A percentile compares a stretch with the other conserved stretches of the same genome.
These are phyloP conservation scores for Trypoxylus dichotomus DNA, from an alignment of 1,140 invertebrate genomes.

Conservation along the genomic window DNA sequence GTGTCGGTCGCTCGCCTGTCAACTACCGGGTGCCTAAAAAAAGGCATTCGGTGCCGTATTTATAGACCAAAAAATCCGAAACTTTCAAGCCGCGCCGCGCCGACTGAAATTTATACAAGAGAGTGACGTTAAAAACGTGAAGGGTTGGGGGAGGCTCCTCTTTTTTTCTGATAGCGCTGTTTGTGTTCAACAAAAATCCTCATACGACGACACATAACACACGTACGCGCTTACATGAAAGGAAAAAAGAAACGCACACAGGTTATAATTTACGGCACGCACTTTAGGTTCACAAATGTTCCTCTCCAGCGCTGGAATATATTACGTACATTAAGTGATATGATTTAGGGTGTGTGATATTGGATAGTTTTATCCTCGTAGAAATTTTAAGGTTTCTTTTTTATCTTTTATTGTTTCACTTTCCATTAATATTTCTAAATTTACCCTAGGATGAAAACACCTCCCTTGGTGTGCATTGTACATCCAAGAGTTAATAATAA, in stretches of 20 bases:
- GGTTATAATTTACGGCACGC: slow-evolving; percentile 11
- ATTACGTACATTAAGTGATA: background rate
- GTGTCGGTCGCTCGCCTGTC: background rate
- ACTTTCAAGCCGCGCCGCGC: slow-evolving; percentile 3
- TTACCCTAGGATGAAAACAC: too few relatives aligned
- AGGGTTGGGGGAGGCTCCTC: background rate
- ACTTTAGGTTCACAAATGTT: background rate
- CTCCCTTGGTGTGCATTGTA: too few relatives aligned
- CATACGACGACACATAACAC: too few relatives aligned
- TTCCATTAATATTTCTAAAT: too few relatives aligned
- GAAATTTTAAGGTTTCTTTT: background rate
- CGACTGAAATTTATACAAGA: slow-evolving; percentile 17
- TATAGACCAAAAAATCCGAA: slow-evolving; percentile 30
- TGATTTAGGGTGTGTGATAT: background rate
- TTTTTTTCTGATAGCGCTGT: background rate
- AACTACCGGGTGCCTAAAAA: slow-evolving; percentile 33
- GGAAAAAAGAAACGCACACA: background rate
- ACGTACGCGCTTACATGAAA: too few relatives aligned
- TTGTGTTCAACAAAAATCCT: background rate
- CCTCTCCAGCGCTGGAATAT: background rate
- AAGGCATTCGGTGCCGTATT: slow-evolving; percentile 25
- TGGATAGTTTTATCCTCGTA: background rate
- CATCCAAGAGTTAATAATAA: too few relatives aligned
- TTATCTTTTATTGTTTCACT: too few relatives aligned
- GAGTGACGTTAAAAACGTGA: background rate